Conservation (phyloP, 2,113 vertebrate species). For the Chionodraco myersi region DNA sequence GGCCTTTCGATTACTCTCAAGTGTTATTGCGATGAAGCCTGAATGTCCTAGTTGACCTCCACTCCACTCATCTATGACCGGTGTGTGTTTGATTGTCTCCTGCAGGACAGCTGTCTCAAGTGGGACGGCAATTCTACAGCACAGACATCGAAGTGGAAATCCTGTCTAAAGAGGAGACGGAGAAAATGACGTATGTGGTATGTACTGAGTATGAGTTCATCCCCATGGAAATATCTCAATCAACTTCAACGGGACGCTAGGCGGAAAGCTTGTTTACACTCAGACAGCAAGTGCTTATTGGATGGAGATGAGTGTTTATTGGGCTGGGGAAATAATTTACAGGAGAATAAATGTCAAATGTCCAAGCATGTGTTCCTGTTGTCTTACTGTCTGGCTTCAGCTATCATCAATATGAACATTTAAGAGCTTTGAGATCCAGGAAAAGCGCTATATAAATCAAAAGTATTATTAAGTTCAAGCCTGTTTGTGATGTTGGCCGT, state of each 20-base stretch:
- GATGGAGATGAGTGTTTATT: conserved; percentile 57
- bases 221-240: conserved; percentile 23
- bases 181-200: conserved; percentile 85
- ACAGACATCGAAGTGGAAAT: conserved; percentile 85
- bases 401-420: too few relatives aligned
- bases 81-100: conserved; percentile 15
- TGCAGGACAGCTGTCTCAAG: conserved; percentile 83
- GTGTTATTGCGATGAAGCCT: neutral
- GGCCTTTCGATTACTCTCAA: neutral
- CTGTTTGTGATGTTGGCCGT: too few relatives aligned
- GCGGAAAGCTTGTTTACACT: conserved; percentile 29
- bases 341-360: neutral
- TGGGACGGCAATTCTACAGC: conserved; percentile 85
- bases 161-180: conserved; percentile 84
- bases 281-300: conserved; percentile 43
- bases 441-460: too few relatives aligned
- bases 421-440: too few relatives aligned
- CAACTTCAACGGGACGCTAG: neutral
- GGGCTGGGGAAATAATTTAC: conserved; percentile 27
- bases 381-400: neutral
- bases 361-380: neutral
- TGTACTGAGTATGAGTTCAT: conserved; percentile 21
- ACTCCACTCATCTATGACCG: conserved; percentile 4
- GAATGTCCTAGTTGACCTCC: conserved; percentile 1
- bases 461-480: too few relatives aligned